Base-by-base conservation (phyloP, 1,140 invertebrate species). In the Achroia grisella region DNA sequence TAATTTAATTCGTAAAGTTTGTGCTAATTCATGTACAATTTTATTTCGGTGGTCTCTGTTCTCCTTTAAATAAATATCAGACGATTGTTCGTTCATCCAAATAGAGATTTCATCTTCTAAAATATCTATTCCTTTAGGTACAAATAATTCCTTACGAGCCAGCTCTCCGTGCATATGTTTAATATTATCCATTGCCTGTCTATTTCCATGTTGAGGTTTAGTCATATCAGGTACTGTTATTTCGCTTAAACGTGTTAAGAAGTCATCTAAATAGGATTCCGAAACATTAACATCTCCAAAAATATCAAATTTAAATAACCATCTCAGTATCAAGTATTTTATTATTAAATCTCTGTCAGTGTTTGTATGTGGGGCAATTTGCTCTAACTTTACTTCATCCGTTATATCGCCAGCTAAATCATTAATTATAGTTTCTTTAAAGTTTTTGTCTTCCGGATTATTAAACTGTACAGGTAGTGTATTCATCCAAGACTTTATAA, bases 21-120 rank as follows among this genome's bases (percentile, higher is more conserved):
- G 28, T 10, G 62, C 62, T 39, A 65, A 39, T 33, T 61, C 50
- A 17, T 52, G 48, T 14, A 58, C 27, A 28, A 42, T 11, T 37
- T 53, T 45, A 35, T 51, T 35, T 30, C 44, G 23, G 0, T n/a
- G 30, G 8, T 10, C 12, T 13, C 34, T 55, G n/a, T 65, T 54
- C 5, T 34, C 29, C 27, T 33, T 44, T 13, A 10, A 6, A 41
- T 52, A 59, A 8, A 62, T 53, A 11, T 55, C 36, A 8, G 52
- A 41, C 0, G 62, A 52, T 32, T 62, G 59, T 44, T 66, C 55
- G 30, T 59, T 59, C 44, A 66, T 49, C 58, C 56, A 66, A 9
- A 66, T 39, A 29, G 59, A 66, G 41, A 66, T 66, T 52, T 62
- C 51, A 42, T 66, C 62, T 62, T 62, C 46, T 12, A 66, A 37